Evolutionary conservation across 2,888 invertebrate genomes (phyloP).

Genomic region (Oscheius myriophilus): DNA sequence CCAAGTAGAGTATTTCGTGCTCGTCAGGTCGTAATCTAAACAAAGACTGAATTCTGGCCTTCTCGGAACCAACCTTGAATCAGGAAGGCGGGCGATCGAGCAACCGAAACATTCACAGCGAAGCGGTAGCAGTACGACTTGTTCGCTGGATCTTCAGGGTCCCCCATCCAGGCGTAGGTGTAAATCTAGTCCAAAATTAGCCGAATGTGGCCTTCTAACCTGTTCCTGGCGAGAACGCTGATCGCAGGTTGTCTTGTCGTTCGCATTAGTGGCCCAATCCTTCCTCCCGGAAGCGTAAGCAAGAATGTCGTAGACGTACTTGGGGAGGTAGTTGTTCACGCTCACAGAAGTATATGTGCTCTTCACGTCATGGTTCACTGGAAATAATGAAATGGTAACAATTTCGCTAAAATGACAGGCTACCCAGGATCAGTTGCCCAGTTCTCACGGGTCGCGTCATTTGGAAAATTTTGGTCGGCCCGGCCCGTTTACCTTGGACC

Average conservation of each 20-base stretch:
- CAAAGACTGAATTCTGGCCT: not conserved
- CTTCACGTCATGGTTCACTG: conserved; percentile 8
- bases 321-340: conserved; percentile 20
- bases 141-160: conserved; percentile 40
- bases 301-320: not conserved
- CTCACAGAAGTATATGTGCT: conserved; percentile 31
- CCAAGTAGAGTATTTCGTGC: conserved; percentile 60
- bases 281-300: too few species aligned
- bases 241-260: too few species aligned
- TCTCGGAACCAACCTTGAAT: conserved; percentile 42
- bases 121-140: conserved; percentile 56
- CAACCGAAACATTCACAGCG: conserved; percentile 38
- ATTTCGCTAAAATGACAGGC: too few species aligned
- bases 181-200: conserved; percentile 43
- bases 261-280: too few species aligned
- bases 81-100: conserved; percentile 63
- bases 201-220: not conserved
- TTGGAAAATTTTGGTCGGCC: too few species aligned
- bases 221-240: not conserved
- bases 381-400: not conserved
- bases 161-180: conserved; percentile 61
- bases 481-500: too few species aligned
- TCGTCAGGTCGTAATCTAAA: conserved; percentile 35
- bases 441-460: too few species aligned
- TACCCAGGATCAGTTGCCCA: too few species aligned